phyloP scores from a whole-genome alignment of 1,140 invertebrate genomes.

The Trinorchestia longiramus region DNA sequence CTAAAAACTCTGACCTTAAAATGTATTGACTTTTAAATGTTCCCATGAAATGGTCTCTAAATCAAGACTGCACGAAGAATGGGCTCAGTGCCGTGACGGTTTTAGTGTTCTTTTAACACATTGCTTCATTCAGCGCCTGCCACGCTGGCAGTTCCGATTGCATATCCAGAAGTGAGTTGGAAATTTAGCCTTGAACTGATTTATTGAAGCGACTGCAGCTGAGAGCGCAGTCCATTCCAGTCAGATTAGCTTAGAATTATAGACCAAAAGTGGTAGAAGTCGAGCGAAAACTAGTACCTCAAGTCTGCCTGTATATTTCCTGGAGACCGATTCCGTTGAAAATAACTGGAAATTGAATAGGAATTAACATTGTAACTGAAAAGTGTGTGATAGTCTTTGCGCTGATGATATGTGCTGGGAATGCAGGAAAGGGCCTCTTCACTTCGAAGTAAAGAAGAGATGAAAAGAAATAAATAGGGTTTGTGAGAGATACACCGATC shows the following conservation, averaged over 20 bases:
- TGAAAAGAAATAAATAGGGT: neutral
- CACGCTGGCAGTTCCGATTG: constrained; percentile 26
- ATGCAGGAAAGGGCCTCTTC: neutral
- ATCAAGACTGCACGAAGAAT: constrained; percentile 29
- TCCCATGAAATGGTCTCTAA: neutral
- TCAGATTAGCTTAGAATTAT: constrained; percentile 38
- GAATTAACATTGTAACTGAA: neutral
- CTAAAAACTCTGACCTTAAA: neutral
- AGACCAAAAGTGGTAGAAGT: neutral
- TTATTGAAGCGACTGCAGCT: constrained; percentile 15
- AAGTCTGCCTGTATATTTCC: neutral
- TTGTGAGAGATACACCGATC: too few species aligned
- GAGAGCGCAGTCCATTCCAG: neutral
- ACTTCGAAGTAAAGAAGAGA: neutral
- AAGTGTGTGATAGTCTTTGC: neutral
- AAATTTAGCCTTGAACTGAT: constrained; percentile 14
- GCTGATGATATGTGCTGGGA: neutral
- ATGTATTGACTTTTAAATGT: neutral
- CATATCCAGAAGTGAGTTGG: neutral
- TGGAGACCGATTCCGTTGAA: neutral
- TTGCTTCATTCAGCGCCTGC: constrained; percentile 11
- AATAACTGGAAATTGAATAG: neutral
- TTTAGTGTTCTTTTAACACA: constrained; percentile 44
- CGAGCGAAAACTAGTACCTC: neutral
- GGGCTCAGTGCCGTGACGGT: neutral